phyloP scores from a whole-genome alignment of 2,113 vertebrate genomes.

The Phylloscopus whistleri region DNA sequence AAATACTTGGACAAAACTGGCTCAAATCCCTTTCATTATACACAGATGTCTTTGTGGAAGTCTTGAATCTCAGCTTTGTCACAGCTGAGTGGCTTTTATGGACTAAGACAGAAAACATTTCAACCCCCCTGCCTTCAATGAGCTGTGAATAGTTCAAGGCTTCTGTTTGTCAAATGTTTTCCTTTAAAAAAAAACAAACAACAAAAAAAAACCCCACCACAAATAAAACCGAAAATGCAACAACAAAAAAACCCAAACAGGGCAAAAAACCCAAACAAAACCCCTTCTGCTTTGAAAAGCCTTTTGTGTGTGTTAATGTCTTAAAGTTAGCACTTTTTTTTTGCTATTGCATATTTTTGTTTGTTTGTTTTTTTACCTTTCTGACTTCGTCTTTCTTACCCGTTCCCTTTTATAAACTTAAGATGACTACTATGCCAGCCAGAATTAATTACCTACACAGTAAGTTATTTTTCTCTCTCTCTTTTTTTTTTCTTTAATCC shows the following conservation, averaged over 20 bases:
- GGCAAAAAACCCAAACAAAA: background rate
- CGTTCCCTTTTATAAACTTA: constrained; percentile 75
- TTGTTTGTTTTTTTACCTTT: constrained; percentile 12
- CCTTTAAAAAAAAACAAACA: background rate
- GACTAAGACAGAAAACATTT: background rate
- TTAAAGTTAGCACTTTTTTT: background rate
- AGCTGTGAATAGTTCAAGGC: background rate
- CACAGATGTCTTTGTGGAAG: background rate
- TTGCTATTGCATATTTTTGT: background rate
- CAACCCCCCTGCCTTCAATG: background rate
- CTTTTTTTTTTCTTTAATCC: background rate
- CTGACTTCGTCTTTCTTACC: constrained; percentile 69
- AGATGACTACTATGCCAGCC: constrained; percentile 84
- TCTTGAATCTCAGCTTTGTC: background rate
- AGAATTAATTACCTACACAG: constrained; percentile 80
- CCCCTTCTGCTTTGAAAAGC: background rate
- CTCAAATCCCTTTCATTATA: background rate
- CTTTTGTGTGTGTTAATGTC: background rate
- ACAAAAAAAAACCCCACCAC: background rate
- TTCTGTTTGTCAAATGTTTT: background rate
- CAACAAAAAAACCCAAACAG: background rate
- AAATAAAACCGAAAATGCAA: background rate
- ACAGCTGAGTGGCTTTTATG: background rate
- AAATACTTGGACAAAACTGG: background rate
- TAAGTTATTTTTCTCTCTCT: constrained; percentile 77